Percentiles rank a stretch among this genome's conserved stretches.
phyloP scores from a whole-genome alignment of 2,797 vertebrate species.

The Threskiornis aethiopicus region DNA sequence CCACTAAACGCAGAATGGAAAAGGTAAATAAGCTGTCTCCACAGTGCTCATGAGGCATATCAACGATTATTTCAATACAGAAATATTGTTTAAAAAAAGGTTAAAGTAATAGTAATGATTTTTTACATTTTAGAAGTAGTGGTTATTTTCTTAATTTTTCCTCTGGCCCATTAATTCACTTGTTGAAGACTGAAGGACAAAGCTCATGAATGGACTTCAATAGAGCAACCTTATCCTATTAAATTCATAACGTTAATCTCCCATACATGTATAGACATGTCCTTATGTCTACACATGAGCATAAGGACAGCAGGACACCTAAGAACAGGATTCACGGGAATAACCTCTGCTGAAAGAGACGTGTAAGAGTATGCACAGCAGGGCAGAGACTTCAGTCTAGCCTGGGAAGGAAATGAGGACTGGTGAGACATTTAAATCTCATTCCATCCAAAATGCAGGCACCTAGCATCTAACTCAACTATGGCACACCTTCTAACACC shows the following conservation, averaged over 20 bases:
- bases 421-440: not conserved
- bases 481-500: fast-evolving
- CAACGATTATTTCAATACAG: not conserved
- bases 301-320: not conserved
- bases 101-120: not conserved
- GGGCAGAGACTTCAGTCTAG: not conserved
- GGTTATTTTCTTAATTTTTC: not conserved
- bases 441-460: not conserved
- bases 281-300: not conserved
- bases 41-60: not conserved
- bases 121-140: not conserved
- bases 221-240: fast-evolving
- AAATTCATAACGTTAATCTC: not conserved
- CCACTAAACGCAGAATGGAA: not conserved
- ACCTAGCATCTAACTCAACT: not conserved
- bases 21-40: not conserved
- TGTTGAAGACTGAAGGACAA: not conserved
- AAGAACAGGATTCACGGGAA: not conserved
- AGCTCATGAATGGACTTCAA: not conserved
- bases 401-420: not conserved
- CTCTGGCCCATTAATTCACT: not conserved
- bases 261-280: fast-evolving
- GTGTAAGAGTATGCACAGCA: not conserved
- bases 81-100: not conserved
- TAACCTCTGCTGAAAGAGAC: not conserved